A percentile compares a stretch with the other conserved stretches of the same genome.
Conservation (phyloP, 1,140 invertebrate genomes). For the Neocloeon triangulifer region DNA sequence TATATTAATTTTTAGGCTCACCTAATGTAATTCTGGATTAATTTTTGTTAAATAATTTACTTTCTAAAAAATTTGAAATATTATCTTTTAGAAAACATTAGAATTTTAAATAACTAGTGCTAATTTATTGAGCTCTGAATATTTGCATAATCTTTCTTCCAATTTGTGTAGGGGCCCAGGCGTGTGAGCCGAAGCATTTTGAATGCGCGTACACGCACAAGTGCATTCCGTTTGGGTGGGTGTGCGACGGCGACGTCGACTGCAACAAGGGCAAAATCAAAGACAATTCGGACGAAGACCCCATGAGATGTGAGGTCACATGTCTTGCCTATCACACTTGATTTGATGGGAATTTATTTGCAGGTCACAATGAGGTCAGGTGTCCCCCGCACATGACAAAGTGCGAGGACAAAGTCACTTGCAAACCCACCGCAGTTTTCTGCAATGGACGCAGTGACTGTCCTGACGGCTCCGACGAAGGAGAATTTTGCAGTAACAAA, state of each 20-base stretch:
- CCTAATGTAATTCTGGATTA: no score
- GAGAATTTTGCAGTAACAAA: slow-evolving; percentile 21
- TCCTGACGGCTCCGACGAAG: slow-evolving; percentile 26
- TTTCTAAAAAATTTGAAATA: no score
- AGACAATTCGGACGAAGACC: slow-evolving; percentile 32
- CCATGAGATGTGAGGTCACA: slow-evolving; percentile 26
- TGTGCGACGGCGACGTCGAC: slow-evolving; percentile 55
- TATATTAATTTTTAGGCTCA: no score
- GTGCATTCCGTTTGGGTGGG: slow-evolving; percentile 52
- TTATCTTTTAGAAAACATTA: no score
- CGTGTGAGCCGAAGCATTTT: slow-evolving; percentile 34
- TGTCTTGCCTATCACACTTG: no score
- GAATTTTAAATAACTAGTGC: no score
- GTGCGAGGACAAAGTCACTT: slow-evolving; percentile 26
- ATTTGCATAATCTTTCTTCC: no score
- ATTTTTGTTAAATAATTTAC: no score
- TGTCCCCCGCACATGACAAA: slow-evolving; percentile 32
- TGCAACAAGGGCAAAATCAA: slow-evolving; percentile 35
- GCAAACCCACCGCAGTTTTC: slow-evolving; percentile 20
- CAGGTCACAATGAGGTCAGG: slow-evolving; percentile 22
- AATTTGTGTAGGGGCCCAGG: slow-evolving; percentile 17
- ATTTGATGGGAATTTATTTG: slow-evolving; percentile 7
- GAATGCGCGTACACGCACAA: slow-evolving; percentile 32
- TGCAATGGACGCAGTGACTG: slow-evolving; percentile 28
- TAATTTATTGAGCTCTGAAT: no score